A percentile compares a stretch with the other conserved stretches of the same genome.
Conservation (phyloP, 2,113 vertebrate species). For the Pseudopodoces humilis region DNA sequence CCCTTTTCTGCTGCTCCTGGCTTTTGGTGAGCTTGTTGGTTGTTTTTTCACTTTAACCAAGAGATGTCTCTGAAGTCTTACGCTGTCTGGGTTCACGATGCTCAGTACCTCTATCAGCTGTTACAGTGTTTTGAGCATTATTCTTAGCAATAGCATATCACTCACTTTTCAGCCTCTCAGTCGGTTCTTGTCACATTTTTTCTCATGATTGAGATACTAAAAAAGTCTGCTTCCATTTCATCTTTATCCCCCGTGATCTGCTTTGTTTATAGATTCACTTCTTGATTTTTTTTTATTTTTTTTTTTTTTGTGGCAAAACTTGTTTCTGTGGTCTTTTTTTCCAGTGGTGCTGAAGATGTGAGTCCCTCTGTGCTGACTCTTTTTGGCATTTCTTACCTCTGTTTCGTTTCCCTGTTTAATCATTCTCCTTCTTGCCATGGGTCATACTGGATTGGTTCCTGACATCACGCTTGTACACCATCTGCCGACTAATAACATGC, state of each 20-base stretch:
- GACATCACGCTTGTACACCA: constrained; percentile 35
- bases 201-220: constrained; percentile 42
- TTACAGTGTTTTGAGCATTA: constrained; percentile 27
- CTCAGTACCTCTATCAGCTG: constrained; percentile 53
- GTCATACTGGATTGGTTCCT: constrained; percentile 21
- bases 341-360: not conserved
- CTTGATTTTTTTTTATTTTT: not conserved
- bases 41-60: constrained; percentile 7
- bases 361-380: not conserved
- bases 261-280: constrained; percentile 37
- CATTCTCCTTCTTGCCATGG: constrained; percentile 5
- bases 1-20: not conserved
- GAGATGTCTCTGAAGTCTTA: constrained; percentile 45
- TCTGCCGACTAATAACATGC: constrained; percentile 30
- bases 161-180: constrained; percentile 21
- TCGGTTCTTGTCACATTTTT: constrained; percentile 53
- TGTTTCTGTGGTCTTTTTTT: not conserved
- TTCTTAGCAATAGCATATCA: constrained; percentile 56
- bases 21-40: not conserved
- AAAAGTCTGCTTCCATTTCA: constrained; percentile 40
- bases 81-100: not conserved
- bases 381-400: not conserved
- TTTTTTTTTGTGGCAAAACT: not conserved
- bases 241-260: constrained; percentile 27
- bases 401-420: constrained; percentile 46